Percentiles rank a stretch among this genome's conserved stretches.
Evolutionary conservation across 1,140 invertebrate genomes (phyloP).

Genomic region (Sipha flava): DNA sequence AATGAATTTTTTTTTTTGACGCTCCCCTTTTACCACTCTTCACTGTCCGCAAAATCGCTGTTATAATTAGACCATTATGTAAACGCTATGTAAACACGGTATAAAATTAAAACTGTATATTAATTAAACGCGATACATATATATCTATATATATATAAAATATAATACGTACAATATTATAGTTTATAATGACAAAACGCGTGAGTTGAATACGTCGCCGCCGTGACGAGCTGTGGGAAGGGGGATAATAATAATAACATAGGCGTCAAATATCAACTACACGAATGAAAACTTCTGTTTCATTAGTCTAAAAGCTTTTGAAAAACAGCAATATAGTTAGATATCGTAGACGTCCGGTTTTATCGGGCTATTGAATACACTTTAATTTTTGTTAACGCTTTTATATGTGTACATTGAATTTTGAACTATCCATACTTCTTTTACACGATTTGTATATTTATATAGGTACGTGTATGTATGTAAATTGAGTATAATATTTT

Average conservation of each 20-base stretch:
- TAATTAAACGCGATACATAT: neutral
- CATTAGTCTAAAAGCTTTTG: conserved; percentile 26
- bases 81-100: conserved; percentile 1
- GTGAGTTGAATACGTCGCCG: neutral
- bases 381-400: neutral
- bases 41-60: neutral
- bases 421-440: neutral
- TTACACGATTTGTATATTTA: neutral
- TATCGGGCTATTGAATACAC: neutral
- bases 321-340: neutral
- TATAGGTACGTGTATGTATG: no score
- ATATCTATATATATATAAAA: no score
- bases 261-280: conserved; percentile 1
- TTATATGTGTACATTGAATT: neutral
- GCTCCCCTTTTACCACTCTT: neutral
- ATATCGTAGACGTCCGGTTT: conserved; percentile 11
- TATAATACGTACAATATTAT: neutral
- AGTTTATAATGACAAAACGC: neutral
- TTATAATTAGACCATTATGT: neutral
- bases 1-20: neutral
- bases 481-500: no score
- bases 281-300: neutral
- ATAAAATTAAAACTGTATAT: conserved; percentile 10
- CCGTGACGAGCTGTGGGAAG: neutral
- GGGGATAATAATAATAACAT: neutral